phyloP scores from a whole-genome alignment of 2,113 vertebrate species.

The Microtus oregoni region DNA sequence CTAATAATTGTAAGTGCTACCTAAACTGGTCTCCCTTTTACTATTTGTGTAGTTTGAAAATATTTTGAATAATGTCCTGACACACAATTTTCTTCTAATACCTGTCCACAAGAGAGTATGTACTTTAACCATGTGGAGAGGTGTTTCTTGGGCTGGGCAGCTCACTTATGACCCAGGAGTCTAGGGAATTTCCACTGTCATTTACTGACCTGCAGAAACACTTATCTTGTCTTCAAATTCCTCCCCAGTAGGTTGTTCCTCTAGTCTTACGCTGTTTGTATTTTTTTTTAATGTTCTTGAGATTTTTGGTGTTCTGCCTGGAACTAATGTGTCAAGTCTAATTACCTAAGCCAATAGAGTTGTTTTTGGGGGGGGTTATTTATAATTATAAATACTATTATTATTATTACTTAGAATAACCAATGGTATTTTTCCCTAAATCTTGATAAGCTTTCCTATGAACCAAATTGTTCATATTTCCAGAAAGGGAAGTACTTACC shows the following conservation, averaged over 20 bases:
- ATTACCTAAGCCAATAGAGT: not conserved
- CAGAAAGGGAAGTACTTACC: not conserved
- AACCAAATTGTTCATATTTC: not conserved
- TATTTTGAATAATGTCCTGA: not conserved
- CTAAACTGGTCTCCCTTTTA: not conserved
- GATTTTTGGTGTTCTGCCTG: not conserved
- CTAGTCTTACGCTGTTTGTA: not conserved
- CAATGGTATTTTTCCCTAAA: slow-evolving; percentile 1
- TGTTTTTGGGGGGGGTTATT: not conserved
- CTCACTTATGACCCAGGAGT: not conserved
- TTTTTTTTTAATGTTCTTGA: not conserved
- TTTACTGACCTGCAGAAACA: not conserved
- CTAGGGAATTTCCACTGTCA: not conserved
- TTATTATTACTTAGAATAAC: not conserved
- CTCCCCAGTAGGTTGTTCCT: not conserved
- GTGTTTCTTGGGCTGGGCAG: not conserved
- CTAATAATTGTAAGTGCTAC: not conserved
- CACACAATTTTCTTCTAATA: not conserved
- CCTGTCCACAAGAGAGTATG: not conserved
- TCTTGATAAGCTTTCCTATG: not conserved
- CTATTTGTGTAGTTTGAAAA: slow-evolving; percentile 11
- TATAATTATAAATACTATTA: not conserved
- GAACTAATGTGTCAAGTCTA: slow-evolving; percentile 1
- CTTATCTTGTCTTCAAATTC: not conserved
- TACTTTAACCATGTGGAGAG: not conserved